Evolutionary conservation across 2,888 invertebrate species (phyloP), one percentile per base, ranked within the genome.

Genomic region (Drosophila quinaria): DNA sequence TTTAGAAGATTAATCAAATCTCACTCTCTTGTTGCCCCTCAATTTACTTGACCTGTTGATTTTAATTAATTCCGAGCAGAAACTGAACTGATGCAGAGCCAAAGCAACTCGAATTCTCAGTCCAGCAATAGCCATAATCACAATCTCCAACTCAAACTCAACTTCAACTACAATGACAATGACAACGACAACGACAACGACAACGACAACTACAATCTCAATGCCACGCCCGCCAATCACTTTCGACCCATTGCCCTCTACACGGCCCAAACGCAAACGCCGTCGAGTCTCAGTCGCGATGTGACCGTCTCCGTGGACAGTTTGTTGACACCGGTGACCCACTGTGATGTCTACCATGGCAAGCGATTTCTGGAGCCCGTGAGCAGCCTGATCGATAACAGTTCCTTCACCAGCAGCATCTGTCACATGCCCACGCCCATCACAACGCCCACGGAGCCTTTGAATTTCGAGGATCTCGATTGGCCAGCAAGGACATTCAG

Each of bases 281-380:
- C 33, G 10, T 47, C 31, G 35, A 68, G 29, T 9, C 31, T 35
- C 8, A 65, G 50, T 42, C 76, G 60, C 4, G 68, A 74, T 68
- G 63, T 71, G 41, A 80, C 74, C 29, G 58, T 70, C 11, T 71
- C 78, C 11, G 72, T 84, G 50, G 67, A 79, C 15, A 82, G 76
- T 51, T 68, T 74, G 15, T 61, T 62, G 33, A 68, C 74, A 8
- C 80, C 81, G 6, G 70, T 76, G 6, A 64, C 74, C 15, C 56
- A 81, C 60, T 59, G 76, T 65, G 76, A 81, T 25, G 70, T 91
- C 31, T 92, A 92, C 52, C 91, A 91, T 61, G 91, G 91, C 54
- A 91, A 86, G 65, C 83, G 91, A 0, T 92, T 90, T 35, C 77
- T 92, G 49, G 92, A 92, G 37, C 87, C 91, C 3, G 73, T 90